Conservation (phyloP, 2,797 vertebrate genomes). For the Danio kyathit region DNA sequence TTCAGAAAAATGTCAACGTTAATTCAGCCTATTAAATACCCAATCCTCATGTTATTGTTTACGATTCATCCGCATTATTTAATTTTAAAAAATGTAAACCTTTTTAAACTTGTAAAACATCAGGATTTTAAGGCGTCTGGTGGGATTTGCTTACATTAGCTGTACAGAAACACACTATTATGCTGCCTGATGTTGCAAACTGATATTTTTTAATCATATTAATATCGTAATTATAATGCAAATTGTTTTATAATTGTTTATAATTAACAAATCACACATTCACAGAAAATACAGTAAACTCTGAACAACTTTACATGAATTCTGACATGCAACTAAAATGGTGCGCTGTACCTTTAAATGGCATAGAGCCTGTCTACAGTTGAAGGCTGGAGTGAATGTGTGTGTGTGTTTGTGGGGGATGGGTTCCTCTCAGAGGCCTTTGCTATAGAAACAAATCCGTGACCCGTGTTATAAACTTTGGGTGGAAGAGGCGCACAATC, state of each 20-base stretch:
- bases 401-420: constrained; percentile 51
- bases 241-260: no score
- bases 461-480: not conserved
- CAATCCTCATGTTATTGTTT: not conserved
- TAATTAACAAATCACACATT: no score
- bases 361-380: constrained; percentile 15
- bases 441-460: constrained; percentile 25
- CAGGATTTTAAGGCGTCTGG: no score
- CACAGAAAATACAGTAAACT: not conserved
- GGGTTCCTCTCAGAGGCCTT: constrained; percentile 48
- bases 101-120: no score
- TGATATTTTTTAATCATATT: no score
- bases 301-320: not conserved
- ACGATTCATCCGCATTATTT: not conserved
- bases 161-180: no score
- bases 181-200: no score
- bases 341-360: constrained; percentile 50
- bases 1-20: not conserved
- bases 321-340: not conserved
- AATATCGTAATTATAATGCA: no score
- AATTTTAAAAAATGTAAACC: not conserved
- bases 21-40: not conserved
- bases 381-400: constrained; percentile 31
- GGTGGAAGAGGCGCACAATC: not conserved
- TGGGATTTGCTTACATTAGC: no score